These are phyloP conservation scores for Macrobrachium nipponense DNA, from an alignment of 1,140 invertebrate genomes.

Conservation along the genomic window DNA sequence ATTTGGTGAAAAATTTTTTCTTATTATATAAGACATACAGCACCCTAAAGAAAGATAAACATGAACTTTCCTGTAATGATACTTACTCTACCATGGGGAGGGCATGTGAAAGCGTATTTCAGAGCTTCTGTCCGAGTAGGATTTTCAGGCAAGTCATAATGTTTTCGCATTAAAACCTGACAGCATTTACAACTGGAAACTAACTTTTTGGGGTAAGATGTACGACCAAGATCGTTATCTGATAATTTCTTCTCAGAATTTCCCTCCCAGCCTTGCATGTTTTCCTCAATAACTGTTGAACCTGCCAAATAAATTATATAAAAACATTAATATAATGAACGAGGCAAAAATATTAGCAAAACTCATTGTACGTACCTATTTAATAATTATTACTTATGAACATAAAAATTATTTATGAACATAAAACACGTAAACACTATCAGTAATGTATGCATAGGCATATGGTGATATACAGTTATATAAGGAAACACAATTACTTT, in stretches of 20 bases:
- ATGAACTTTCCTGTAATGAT: too few relatives aligned
- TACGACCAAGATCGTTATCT: not conserved
- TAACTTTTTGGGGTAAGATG: not conserved
- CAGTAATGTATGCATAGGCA: too few relatives aligned
- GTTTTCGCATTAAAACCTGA: slow-evolving; percentile 35
- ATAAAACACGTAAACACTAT: too few relatives aligned
- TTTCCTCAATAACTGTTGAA: slow-evolving; percentile 17
- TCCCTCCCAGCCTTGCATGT: slow-evolving; percentile 22
- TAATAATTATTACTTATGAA: not conserved
- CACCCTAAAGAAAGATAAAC: not conserved
- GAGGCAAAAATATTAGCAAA: not conserved
- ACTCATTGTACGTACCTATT: not conserved
- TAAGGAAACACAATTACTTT: too few relatives aligned
- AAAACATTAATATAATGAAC: not conserved
- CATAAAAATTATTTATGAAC: too few relatives aligned
- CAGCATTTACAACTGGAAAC: slow-evolving; percentile 31
- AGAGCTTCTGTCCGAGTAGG: slow-evolving; percentile 36
- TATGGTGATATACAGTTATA: too few relatives aligned
- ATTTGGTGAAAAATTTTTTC: not conserved
- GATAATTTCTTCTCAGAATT: slow-evolving; percentile 14
- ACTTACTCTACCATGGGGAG: slow-evolving; percentile 54
- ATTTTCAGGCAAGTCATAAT: slow-evolving; percentile 40
- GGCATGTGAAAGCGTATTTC: slow-evolving; percentile 56
- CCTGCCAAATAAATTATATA: slow-evolving; percentile 3
- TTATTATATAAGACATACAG: not conserved